Base-by-base conservation (phyloP, 2,797 vertebrate genomes). In the Kryptolebias ocellatus region DNA sequence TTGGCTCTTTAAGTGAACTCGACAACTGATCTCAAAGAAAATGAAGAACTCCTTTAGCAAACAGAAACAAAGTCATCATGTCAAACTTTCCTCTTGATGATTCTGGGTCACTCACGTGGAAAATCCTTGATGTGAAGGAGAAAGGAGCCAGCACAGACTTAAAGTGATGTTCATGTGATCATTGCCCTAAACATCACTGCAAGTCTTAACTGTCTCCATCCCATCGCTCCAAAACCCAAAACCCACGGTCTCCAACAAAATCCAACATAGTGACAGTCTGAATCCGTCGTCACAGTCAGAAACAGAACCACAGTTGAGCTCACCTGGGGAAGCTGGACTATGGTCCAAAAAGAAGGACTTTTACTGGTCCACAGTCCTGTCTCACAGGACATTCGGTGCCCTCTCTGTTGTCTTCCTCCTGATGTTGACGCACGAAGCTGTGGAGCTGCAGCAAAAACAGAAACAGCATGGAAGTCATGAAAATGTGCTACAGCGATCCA, bases 91-190 rank as follows among this genome's bases (percentile, higher is more conserved):
- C 24, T 10, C 5, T 45, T 42, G 20, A 1, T 11, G 28, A 47
- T 49, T 49, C 62, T 56, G 20, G 50, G 29, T 49, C 50, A 44
- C 44, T 53, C 44, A 18, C 2, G 31, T 57, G 60, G 20, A 45
- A 60, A 46, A 16, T 68, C 55, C 63, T 64, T 7, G 90, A 66
- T 9, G 89, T 65, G 27, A 64, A 73, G 74, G 89, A 90, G 93
- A 92, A 90, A 86, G 92, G 95, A 97, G 93, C 93, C 92, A 98
- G 97, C 96, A 97, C 96, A 98, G 97, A 99, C 97, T 99, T 98
- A 97, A 96, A 97, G 97, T 99, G 97, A 99, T 99, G 97, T 99
- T 98, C 96, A 99, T 96, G 94, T 95, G 93, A 95, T 94, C 95
- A 93, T 93, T 95, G 92, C 95, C 93, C 96, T 97, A 98, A 98